Percentiles rank a stretch among this genome's conserved stretches.
Evolutionary conservation across 2,113 vertebrate species (phyloP).

Genomic region (Petrocephalus zakoni): DNA sequence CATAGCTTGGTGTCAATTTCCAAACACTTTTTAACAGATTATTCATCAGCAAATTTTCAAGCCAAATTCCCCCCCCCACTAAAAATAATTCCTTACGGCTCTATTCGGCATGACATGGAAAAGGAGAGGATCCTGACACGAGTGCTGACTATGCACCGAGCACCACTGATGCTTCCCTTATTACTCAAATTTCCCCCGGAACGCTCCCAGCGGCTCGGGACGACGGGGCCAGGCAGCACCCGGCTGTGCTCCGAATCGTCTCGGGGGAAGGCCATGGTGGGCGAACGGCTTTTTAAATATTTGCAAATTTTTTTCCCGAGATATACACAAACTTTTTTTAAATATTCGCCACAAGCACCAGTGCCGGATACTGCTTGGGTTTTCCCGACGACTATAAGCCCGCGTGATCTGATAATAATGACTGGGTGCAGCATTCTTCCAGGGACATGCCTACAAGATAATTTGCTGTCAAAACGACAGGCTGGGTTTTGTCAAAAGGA

Average conservation of each 20-base stretch:
- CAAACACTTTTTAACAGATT: not conserved
- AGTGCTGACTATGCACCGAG: not conserved
- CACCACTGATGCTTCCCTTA: not conserved
- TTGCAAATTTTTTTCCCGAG: not conserved
- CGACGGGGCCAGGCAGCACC: not conserved
- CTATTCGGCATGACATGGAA: not conserved
- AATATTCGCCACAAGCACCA: not conserved
- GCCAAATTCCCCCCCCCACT: not conserved
- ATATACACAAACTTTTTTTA: conserved; percentile 6
- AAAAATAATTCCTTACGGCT: conserved; percentile 14
- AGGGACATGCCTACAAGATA: conserved; percentile 17
- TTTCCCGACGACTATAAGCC: not conserved
- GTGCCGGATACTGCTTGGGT: not conserved
- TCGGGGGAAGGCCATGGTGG: not conserved
- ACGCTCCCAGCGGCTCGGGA: not conserved
- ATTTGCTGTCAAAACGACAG: conserved; percentile 21
- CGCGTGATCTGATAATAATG: conserved; percentile 14
- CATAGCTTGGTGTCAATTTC: not conserved
- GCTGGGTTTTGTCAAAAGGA: conserved; percentile 16
- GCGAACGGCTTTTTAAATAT: not conserved
- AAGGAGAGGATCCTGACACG: not conserved
- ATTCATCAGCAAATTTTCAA: conserved; percentile 16
- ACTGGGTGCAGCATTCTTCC: conserved; percentile 10
- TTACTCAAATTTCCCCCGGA: conserved; percentile 8
- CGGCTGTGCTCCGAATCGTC: not conserved